Evolutionary conservation across 2,797 vertebrate species (phyloP).

Genomic region (Microtus obscurus): DNA sequence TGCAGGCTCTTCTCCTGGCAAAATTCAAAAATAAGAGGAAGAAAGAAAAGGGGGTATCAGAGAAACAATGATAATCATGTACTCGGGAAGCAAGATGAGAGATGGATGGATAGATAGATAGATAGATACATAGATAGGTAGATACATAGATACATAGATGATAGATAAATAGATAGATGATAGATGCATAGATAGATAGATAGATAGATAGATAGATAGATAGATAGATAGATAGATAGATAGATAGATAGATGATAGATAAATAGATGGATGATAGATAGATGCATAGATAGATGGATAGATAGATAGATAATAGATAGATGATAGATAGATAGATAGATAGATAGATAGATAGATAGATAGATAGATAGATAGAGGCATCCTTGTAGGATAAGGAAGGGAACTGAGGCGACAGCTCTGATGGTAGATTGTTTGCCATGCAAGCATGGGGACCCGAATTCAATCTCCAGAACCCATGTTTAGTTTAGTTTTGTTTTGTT

Average conservation of each 20-base stretch:
- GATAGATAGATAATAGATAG: too few species aligned
- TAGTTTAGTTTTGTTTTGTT: not conserved
- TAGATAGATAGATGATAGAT: not conserved
- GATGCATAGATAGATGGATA: too few species aligned
- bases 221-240: too few species aligned
- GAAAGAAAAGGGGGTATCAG: not conserved
- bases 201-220: not conserved
- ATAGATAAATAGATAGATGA: not conserved
- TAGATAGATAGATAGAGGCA: not conserved
- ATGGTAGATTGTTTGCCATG: not conserved
- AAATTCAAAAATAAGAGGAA: slow-evolving; percentile 30
- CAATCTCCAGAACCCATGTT: not conserved
- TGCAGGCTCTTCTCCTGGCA: not conserved
- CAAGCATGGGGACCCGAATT: not conserved
- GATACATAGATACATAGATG: not conserved
- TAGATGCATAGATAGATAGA: not conserved
- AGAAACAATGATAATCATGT: not conserved
- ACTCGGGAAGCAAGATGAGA: not conserved
- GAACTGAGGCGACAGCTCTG: not conserved
- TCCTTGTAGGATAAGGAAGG: not conserved
- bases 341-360: not conserved
- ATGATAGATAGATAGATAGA: not conserved
- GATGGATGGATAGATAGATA: not conserved
- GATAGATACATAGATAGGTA: too few species aligned
- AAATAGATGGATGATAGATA: too few species aligned